Evolutionary conservation across 1,140 invertebrate species (phyloP).

Genomic region (Magallana angulata): DNA sequence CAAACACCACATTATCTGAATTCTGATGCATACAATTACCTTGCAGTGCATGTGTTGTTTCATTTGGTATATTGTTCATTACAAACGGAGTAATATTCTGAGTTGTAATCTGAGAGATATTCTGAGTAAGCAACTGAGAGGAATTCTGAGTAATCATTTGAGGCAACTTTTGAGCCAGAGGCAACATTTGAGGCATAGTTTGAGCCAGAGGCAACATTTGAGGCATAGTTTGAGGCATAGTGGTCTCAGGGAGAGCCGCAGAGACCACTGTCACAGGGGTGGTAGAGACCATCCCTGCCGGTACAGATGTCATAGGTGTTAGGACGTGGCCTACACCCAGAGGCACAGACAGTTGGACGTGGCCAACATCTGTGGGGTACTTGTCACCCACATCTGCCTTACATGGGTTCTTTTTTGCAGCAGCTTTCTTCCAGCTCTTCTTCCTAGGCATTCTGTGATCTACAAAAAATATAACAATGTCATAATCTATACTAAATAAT

Average conservation of each 20-base stretch:
- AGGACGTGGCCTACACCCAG: constrained; percentile 41
- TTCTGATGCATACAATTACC: not conserved
- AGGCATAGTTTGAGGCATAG: constrained; percentile 9
- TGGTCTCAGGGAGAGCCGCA: constrained; percentile 15
- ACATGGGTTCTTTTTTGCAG: not conserved
- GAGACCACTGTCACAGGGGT: constrained; percentile 26
- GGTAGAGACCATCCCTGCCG: not conserved
- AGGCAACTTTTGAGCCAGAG: constrained; percentile 12
- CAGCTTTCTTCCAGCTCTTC: constrained; percentile 31
- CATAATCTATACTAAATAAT: constrained; percentile 9
- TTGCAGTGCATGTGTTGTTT: not conserved
- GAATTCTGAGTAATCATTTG: constrained; percentile 21
- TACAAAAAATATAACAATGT: constrained; percentile 11
- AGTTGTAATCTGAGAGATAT: not conserved
- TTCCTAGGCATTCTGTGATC: constrained; percentile 34
- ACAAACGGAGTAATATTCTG: not conserved
- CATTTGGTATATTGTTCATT: constrained; percentile 6
- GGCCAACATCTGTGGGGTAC: constrained; percentile 34
- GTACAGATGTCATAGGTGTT: constrained; percentile 44
- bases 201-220: constrained; percentile 2
- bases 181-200: not conserved
- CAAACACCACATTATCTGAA: constrained; percentile 34
- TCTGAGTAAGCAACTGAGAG: constrained; percentile 5
- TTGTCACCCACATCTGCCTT: constrained; percentile 40
- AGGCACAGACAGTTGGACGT: constrained; percentile 38